These are phyloP conservation scores for Aleadryas rufinucha DNA, from an alignment of 2,113 vertebrate genomes.

Conservation along the genomic window DNA sequence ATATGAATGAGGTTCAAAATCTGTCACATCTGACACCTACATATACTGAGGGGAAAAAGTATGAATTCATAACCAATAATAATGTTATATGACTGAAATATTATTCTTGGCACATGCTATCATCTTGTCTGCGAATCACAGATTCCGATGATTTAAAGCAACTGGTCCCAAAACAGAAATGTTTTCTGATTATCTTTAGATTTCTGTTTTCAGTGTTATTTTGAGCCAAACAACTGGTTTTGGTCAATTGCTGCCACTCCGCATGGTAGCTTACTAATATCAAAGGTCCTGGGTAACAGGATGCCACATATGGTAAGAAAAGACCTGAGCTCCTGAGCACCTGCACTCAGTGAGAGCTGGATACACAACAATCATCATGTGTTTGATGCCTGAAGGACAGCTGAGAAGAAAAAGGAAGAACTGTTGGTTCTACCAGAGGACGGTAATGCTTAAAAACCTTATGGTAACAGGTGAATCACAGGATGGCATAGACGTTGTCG, in stretches of 20 bases:
- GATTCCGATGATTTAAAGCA: not conserved
- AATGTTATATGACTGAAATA: not conserved
- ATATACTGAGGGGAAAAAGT: fast-evolving
- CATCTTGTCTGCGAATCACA: not conserved
- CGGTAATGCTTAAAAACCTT: not conserved
- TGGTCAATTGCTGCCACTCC: not conserved
- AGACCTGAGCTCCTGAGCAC: not conserved
- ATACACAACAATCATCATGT: not conserved
- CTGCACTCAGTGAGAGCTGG: not conserved
- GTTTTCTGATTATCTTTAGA: not conserved
- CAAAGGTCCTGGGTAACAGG: not conserved
- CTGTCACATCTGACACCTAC: not conserved
- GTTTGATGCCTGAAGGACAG: not conserved
- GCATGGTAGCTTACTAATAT: not conserved
- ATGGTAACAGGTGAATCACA: not conserved
- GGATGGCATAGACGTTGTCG: not conserved
- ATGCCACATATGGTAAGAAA: not conserved
- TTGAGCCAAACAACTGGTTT: not conserved
- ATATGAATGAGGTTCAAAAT: not conserved
- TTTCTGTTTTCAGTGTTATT: not conserved
- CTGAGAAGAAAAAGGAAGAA: not conserved
- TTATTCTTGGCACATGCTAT: not conserved
- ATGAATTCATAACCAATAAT: not conserved
- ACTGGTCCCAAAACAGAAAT: not conserved
- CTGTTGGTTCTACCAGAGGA: not conserved